A percentile compares a stretch with the other conserved stretches of the same genome.
These are phyloP conservation scores for Hydrozoanthus gracilis DNA, from an alignment of 92 coral and sea anemone species.

Conservation along the genomic window DNA sequence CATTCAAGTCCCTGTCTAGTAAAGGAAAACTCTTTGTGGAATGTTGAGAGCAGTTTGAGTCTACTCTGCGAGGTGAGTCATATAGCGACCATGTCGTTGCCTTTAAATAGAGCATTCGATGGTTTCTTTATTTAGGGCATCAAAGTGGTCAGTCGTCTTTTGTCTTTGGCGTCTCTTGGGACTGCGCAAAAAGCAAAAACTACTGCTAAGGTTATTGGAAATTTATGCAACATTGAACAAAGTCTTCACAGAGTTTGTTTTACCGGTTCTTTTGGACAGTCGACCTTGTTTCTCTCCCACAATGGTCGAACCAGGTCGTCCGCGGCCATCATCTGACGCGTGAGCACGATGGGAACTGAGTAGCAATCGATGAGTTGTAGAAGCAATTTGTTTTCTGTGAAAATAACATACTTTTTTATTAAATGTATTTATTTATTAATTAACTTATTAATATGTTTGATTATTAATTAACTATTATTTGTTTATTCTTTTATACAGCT, in stretches of 20 bases:
- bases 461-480: not conserved
- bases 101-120: no score
- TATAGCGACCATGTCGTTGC: no score
- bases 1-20: no score
- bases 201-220: not conserved
- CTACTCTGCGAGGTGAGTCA: no score
- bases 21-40: no score
- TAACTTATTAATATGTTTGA: no score
- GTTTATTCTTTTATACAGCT: no score
- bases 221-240: not conserved
- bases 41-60: no score
- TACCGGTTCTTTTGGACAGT: slow-evolving; percentile 10
- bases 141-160: no score
- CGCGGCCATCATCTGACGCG: slow-evolving; percentile 47
- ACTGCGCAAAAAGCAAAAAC: not conserved
- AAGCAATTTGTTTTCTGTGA: slow-evolving; percentile 80
- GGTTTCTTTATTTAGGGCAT: no score
- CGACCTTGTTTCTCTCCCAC: not conserved
- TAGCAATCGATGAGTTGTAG: slow-evolving; percentile 77
- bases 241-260: not conserved
- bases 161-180: not conserved
- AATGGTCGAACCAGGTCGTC: not conserved
- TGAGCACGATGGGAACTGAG: slow-evolving; percentile 71
- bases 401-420: no score
- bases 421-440: no score